These are phyloP conservation scores for Sorex maritimensis DNA, from an alignment of 2,797 vertebrate species.

Conservation along the genomic window DNA sequence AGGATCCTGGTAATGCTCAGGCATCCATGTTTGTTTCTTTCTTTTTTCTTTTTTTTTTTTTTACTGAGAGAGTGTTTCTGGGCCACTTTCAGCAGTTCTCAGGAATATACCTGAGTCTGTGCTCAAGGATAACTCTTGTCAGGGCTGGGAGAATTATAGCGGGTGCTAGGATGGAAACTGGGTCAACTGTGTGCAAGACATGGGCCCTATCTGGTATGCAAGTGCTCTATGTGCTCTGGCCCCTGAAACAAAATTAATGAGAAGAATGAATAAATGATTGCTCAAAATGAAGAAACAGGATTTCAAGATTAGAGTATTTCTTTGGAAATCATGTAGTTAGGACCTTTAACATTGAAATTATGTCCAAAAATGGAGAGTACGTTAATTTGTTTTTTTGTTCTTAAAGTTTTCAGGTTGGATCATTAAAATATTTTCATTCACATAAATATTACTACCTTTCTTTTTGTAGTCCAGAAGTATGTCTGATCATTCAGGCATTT, in stretches of 20 bases:
- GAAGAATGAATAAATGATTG: not conserved
- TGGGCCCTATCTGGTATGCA: too few species aligned
- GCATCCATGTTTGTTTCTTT: too few species aligned
- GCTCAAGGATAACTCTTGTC: too few species aligned
- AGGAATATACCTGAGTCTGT: too few species aligned
- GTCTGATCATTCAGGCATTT: not conserved
- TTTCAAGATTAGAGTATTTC: conserved; percentile 3
- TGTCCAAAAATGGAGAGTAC: not conserved
- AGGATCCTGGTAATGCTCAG: too few species aligned
- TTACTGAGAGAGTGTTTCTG: too few species aligned
- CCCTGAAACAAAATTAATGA: not conserved
- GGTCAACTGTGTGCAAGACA: not conserved
- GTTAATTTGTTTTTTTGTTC: conserved; percentile 35
- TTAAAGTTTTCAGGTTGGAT: not conserved
- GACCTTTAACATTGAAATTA: not conserved
- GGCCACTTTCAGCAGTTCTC: too few species aligned
- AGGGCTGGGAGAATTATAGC: too few species aligned
- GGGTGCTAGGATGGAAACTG: not conserved
- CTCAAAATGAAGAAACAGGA: not conserved
- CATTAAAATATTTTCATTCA: not conserved
- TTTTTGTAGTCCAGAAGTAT: not conserved
- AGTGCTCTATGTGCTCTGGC: not conserved
- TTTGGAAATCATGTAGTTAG: conserved; percentile 40
- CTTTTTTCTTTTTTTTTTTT: too few species aligned
- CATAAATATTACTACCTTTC: not conserved